Conservation (phyloP, 2,113 vertebrate species). For the Poecilia latipinna region DNA sequence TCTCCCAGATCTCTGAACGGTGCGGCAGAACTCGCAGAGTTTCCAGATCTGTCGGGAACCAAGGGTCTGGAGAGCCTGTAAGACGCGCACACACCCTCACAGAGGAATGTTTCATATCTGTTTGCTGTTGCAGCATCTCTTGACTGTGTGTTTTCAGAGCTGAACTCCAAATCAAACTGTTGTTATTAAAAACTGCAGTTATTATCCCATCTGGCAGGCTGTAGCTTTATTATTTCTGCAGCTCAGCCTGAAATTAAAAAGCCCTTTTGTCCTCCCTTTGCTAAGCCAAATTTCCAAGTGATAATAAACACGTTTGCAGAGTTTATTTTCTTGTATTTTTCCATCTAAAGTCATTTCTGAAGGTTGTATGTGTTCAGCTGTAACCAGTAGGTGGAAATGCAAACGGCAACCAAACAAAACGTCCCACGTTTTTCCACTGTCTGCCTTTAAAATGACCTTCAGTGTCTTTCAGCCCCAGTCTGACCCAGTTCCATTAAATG, state of each 20-base stretch:
- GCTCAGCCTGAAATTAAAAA: conserved; percentile 30
- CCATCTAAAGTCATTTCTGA: conserved; percentile 33
- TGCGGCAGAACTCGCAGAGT: conserved; percentile 90
- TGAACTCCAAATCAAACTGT: conserved; percentile 28
- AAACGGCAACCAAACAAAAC: conserved; percentile 42
- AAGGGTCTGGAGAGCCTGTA: conserved; percentile 91
- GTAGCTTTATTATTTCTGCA: conserved; percentile 45
- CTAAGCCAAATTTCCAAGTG: conserved; percentile 39
- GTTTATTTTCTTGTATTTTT: conserved; percentile 60
- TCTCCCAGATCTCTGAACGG: conserved; percentile 90
- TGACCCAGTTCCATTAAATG: no score
- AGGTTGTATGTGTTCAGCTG: conserved; percentile 28
- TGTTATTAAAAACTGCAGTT: conserved; percentile 36
- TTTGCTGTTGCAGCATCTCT: conserved; percentile 43
- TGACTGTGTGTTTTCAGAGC: conserved; percentile 28
- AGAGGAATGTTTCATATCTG: conserved; percentile 37
- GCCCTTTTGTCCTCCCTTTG: conserved; percentile 27
- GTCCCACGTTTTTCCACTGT: conserved; percentile 38
- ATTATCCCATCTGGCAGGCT: conserved; percentile 39
- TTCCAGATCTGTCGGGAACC: conserved; percentile 93
- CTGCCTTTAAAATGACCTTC: conserved; percentile 8
- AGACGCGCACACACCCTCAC: conserved; percentile 68
- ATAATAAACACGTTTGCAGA: conserved; percentile 53
- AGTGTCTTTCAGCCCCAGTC: not conserved
- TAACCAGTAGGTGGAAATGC: conserved; percentile 52